Evolutionary conservation across 2,113 vertebrate species (phyloP).

Genomic region (Verasper variegatus): DNA sequence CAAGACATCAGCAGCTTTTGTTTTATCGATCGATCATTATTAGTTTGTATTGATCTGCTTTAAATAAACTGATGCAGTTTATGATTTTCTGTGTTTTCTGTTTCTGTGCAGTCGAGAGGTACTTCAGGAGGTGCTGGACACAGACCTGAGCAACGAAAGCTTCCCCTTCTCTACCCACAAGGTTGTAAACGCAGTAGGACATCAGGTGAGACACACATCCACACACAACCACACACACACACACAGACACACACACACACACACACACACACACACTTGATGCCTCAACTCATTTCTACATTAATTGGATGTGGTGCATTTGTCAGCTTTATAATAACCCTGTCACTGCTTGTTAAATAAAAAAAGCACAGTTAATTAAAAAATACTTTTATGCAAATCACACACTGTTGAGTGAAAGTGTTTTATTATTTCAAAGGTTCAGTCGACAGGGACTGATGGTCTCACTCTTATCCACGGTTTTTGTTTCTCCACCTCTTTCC

Average conservation of each 20-base stretch:
- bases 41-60: neutral
- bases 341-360: constrained; percentile 4
- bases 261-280: neutral
- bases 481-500: too few species aligned
- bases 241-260: neutral
- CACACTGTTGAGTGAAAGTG: neutral
- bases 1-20: too few species aligned
- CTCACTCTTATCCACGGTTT: too few species aligned
- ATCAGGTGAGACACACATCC: constrained; percentile 80
- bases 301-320: constrained; percentile 37
- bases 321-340: constrained; percentile 37
- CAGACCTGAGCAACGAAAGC: constrained; percentile 89
- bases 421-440: constrained; percentile 35
- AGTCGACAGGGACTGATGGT: constrained; percentile 12
- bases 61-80: neutral
- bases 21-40: too few species aligned
- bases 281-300: constrained; percentile 5
- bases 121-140: constrained; percentile 90
- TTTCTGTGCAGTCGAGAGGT: constrained; percentile 83
- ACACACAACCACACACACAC: neutral
- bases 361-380: constrained; percentile 25
- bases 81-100: neutral
- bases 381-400: constrained; percentile 20
- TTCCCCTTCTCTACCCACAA: constrained; percentile 96
- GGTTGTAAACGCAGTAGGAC: constrained; percentile 85